These are phyloP conservation scores for Gallinago solitaria DNA, from an alignment of 2,797 vertebrate genomes.

Conservation along the genomic window DNA sequence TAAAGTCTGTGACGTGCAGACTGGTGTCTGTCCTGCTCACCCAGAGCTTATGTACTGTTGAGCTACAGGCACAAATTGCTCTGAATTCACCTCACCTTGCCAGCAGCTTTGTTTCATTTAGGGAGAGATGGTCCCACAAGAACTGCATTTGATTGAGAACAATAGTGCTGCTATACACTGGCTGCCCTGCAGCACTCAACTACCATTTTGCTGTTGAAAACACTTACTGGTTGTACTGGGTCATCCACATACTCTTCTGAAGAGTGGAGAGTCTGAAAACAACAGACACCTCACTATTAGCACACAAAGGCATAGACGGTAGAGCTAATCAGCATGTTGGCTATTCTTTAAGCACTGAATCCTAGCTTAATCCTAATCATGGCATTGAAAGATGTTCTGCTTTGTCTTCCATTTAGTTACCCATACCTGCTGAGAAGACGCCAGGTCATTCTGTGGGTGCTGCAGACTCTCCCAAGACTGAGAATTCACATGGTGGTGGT, in stretches of 20 bases:
- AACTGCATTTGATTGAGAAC: not conserved
- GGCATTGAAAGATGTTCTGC: not conserved
- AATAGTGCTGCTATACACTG: not conserved
- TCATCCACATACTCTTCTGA: slow-evolving; percentile 67
- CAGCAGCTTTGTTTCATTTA: not conserved
- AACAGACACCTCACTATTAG: not conserved
- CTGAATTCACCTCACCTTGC: not conserved
- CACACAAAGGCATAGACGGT: not conserved
- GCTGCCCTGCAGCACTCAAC: not conserved
- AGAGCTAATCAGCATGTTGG: not conserved
- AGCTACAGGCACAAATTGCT: rapidly evolving
- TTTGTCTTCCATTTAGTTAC: not conserved
- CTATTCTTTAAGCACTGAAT: not conserved
- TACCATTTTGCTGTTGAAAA: not conserved
- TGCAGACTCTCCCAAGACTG: slow-evolving; percentile 27
- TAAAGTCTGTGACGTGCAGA: not conserved
- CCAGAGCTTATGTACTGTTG: not conserved
- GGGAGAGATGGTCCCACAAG: not conserved
- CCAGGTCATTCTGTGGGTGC: slow-evolving; percentile 13
- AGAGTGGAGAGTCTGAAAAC: slow-evolving; percentile 64
- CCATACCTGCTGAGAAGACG: slow-evolving; percentile 40
- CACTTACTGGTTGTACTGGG: slow-evolving; percentile 57
- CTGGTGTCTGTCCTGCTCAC: not conserved
- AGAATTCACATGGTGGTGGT: not conserved
- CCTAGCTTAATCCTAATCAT: not conserved